A percentile compares a stretch with the other conserved stretches of the same genome.
Evolutionary conservation across 2,113 vertebrate species (phyloP).

Genomic region (Aspiorhynchus laticeps): DNA sequence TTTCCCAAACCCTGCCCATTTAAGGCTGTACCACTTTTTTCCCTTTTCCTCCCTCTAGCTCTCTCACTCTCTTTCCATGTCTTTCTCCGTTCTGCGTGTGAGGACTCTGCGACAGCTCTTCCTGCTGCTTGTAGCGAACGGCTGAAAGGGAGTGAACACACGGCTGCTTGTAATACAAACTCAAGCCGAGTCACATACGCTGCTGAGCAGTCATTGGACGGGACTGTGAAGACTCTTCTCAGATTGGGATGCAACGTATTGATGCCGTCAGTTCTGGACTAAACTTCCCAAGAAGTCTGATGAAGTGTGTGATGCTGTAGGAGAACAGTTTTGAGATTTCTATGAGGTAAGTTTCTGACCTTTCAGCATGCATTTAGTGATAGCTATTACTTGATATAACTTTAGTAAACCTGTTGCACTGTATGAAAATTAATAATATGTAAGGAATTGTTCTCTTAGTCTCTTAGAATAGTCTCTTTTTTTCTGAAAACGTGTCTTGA

Average conservation of each 20-base stretch:
- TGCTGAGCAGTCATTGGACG: conserved; percentile 13
- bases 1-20: conserved; percentile 74
- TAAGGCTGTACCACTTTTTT: conserved; percentile 76
- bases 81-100: conserved; percentile 50
- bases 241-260: conserved; percentile 9
- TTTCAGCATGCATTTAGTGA: neutral
- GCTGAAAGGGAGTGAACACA: conserved; percentile 66
- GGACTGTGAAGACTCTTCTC: conserved; percentile 5
- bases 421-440: neutral
- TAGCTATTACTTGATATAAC: neutral
- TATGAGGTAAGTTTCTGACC: conserved; percentile 36
- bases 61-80: conserved; percentile 25
- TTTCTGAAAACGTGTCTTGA: neutral
- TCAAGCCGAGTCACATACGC: neutral
- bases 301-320: neutral
- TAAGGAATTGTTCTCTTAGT: neutral
- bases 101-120: conserved; percentile 76
- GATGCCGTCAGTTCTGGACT: conserved; percentile 33
- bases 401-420: conserved; percentile 7
- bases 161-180: conserved; percentile 60
- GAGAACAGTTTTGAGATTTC: conserved; percentile 1
- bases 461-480: too few relatives aligned
- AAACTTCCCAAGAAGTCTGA: conserved; percentile 23
- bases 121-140: conserved; percentile 70
- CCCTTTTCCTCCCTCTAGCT: conserved; percentile 38